Evolutionary conservation across 2,113 vertebrate genomes (phyloP).

Genomic region (Notothenia coriiceps): DNA sequence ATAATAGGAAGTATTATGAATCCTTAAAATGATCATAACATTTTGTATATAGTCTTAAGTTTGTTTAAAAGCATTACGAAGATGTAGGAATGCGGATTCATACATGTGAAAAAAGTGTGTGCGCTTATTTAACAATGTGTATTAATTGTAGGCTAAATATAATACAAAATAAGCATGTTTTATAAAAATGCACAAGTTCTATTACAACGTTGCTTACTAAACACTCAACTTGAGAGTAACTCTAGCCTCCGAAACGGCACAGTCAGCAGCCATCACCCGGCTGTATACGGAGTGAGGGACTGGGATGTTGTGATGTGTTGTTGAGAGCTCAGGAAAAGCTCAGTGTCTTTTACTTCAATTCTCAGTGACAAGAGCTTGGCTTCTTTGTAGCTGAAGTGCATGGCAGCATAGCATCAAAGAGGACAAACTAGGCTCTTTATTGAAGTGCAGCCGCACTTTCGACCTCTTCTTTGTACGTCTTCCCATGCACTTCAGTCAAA

Average conservation of each 20-base stretch:
- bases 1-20: no score
- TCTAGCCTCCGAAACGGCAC: not conserved
- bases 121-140: no score
- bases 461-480: slow-evolving; percentile 77
- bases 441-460: slow-evolving; percentile 78
- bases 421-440: slow-evolving; percentile 80
- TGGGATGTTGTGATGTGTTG: slow-evolving; percentile 41
- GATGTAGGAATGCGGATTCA: no score
- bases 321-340: slow-evolving; percentile 56
- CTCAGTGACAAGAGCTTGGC: slow-evolving; percentile 58
- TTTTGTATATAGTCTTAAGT: no score
- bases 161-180: no score
- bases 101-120: no score
- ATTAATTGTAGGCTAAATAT: no score
- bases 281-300: slow-evolving; percentile 13
- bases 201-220: not conserved
- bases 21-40: no score
- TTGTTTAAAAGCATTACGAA: no score
- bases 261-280: slow-evolving; percentile 6
- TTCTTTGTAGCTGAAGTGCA: slow-evolving; percentile 78
- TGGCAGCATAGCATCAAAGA: slow-evolving; percentile 78
- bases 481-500: slow-evolving; percentile 72
- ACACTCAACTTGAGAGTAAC: slow-evolving; percentile 9
- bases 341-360: slow-evolving; percentile 69
- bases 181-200: not conserved